These are phyloP conservation scores for Drosophila subobscura DNA, from an alignment of 1,140 invertebrate species.

Conservation along the genomic window DNA sequence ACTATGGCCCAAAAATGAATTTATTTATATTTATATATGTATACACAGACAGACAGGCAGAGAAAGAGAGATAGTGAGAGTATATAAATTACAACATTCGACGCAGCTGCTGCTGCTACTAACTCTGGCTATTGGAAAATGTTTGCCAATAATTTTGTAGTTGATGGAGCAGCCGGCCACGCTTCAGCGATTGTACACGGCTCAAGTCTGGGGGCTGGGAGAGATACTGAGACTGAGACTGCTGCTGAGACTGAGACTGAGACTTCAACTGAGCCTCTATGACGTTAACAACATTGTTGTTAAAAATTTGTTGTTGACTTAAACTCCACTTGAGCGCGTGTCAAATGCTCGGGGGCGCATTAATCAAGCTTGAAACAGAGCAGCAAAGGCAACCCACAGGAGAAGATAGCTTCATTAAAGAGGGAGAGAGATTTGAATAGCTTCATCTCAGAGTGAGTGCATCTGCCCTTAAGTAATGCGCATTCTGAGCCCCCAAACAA, in stretches of 20 bases:
- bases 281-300: slow-evolving; percentile 39
- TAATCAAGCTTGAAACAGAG: slow-evolving; percentile 9
- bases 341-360: slow-evolving; percentile 24
- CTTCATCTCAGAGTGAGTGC: too few species aligned
- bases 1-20: slow-evolving; percentile 43
- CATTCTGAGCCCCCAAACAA: not conserved
- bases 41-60: slow-evolving; percentile 11
- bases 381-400: not conserved
- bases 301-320: slow-evolving; percentile 13
- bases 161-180: slow-evolving; percentile 62
- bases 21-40: slow-evolving; percentile 39
- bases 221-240: slow-evolving; percentile 16
- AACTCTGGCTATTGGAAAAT: slow-evolving; percentile 59
- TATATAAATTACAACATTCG: slow-evolving; percentile 55
- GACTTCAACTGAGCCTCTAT: slow-evolving; percentile 28
- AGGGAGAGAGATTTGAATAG: too few species aligned
- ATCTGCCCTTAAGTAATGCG: too few species aligned
- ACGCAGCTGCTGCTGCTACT: slow-evolving; percentile 43
- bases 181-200: slow-evolving; percentile 72
- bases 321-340: slow-evolving; percentile 25
- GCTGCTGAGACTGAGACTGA: slow-evolving; percentile 9
- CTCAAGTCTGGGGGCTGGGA: slow-evolving; percentile 32
- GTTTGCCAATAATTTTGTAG: slow-evolving; percentile 71
- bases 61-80: slow-evolving; percentile 32
- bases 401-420: not conserved